These are phyloP conservation scores for Thinocorus orbignyianus DNA, from an alignment of 2,113 vertebrate species.

Conservation along the genomic window DNA sequence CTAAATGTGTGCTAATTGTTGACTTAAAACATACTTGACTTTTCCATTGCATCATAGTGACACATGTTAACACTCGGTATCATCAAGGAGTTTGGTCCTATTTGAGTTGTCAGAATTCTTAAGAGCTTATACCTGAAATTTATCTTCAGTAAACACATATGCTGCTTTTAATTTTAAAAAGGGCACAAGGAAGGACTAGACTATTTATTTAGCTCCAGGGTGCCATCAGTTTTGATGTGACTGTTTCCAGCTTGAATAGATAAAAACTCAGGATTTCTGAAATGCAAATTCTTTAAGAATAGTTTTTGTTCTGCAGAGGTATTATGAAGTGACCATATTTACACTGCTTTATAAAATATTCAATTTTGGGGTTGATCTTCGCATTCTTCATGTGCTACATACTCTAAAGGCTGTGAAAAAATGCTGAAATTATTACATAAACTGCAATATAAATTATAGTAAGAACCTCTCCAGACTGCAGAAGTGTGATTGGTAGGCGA, in stretches of 20 bases:
- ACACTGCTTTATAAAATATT: not conserved
- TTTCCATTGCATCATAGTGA: not conserved
- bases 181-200: not conserved
- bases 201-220: not conserved
- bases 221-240: not conserved
- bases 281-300: not conserved
- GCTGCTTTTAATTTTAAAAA: conserved; percentile 22
- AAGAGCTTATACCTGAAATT: conserved; percentile 19
- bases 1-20: not conserved
- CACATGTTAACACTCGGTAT: not conserved
- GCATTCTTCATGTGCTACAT: not conserved
- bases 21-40: not conserved
- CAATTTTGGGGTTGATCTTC: not conserved
- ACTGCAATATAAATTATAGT: not conserved
- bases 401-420: not conserved
- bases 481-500: not conserved
- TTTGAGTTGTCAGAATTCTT: conserved; percentile 40
- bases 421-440: not conserved
- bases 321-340: conserved; percentile 39
- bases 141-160: conserved; percentile 1
- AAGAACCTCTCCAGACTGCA: not conserved
- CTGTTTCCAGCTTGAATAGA: not conserved
- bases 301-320: conserved; percentile 38
- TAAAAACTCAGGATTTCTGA: conserved; percentile 8
- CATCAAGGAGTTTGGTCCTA: not conserved